Evolutionary conservation across 2,888 invertebrate genomes (phyloP), one percentile per base, ranked within the genome.

Genomic region (Pecten maximus): DNA sequence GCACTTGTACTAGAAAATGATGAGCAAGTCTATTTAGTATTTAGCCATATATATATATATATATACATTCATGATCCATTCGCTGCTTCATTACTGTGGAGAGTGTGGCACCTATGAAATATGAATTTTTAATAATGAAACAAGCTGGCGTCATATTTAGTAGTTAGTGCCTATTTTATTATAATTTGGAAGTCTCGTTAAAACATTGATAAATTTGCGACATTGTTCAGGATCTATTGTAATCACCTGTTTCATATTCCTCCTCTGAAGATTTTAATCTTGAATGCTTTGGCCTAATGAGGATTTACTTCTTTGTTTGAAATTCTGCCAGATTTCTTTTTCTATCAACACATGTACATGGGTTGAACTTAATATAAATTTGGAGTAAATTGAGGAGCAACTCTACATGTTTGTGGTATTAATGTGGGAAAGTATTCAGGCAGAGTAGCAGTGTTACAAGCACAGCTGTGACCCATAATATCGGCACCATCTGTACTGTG

Each of bases 361-460:
- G 74, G 74, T 74, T 74, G 74, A 74, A 74, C 74, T 35, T 35
- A 28, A 74, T 74, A 74, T 74, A 74, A 74, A 74, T 74, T 74
- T 74, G 74, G 74, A 74, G 74, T 74, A 28, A 74, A 74, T 74
- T 74, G 35, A 35, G 35, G 74, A 74, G 74, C 74, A 28, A 35
- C 35, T 74, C 19, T 60, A 60, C 35, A 74, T 74, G 74, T 74
- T 74, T 35, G 35, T 74, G 74, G 74, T 23, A 54, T 23, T 23
- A 50, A 74, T 74, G 74, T 74, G 74, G 74, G 74, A 74, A 74
- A 35, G 74, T 74, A 74, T 74, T 74, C 35, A 74, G 28, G 23
- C 19, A 23, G 28, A 23, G 74, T 35, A 23, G 74, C 35, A 74
- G 19, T 60, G 23, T 0, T 23, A 60, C 60, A 23, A 60, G 60